Conservation (phyloP, 2,888 invertebrate species). For the Drosophila diplacantha region DNA sequence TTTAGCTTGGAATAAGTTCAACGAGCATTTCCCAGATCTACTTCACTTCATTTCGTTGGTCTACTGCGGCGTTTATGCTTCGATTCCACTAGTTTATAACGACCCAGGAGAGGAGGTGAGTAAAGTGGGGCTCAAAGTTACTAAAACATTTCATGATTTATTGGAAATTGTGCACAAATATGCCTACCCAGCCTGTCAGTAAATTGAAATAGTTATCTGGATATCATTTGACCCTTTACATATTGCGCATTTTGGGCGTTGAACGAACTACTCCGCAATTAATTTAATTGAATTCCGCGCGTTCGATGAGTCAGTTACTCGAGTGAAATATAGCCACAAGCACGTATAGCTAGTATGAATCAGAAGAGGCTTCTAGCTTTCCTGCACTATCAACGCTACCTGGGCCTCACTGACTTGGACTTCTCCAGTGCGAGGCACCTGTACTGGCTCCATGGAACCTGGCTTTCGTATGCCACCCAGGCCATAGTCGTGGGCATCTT, state of each 20-base stretch:
- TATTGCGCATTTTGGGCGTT: too few species aligned
- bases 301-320: not conserved
- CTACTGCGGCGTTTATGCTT: not conserved
- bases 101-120: not conserved
- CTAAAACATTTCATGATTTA: not conserved
- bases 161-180: not conserved
- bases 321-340: conserved; percentile 3
- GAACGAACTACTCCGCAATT: too few species aligned
- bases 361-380: conserved; percentile 24
- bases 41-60: not conserved
- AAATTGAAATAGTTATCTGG: not conserved
- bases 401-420: conserved; percentile 46
- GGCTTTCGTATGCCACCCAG: conserved; percentile 2
- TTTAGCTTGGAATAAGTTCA: fast-evolving
- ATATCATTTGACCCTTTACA: not conserved
- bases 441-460: conserved; percentile 29
- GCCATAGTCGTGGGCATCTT: conserved; percentile 23
- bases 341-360: conserved; percentile 8
- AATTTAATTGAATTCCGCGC: conserved; percentile 17
- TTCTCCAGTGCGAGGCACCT: not conserved
- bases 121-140: not conserved
- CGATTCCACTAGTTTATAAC: not conserved
- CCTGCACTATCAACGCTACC: conserved; percentile 48
- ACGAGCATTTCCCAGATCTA: fast-evolving
- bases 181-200: not conserved